These are phyloP conservation scores for Eurois occulta DNA, from an alignment of 2,888 invertebrate genomes.

Conservation along the genomic window DNA sequence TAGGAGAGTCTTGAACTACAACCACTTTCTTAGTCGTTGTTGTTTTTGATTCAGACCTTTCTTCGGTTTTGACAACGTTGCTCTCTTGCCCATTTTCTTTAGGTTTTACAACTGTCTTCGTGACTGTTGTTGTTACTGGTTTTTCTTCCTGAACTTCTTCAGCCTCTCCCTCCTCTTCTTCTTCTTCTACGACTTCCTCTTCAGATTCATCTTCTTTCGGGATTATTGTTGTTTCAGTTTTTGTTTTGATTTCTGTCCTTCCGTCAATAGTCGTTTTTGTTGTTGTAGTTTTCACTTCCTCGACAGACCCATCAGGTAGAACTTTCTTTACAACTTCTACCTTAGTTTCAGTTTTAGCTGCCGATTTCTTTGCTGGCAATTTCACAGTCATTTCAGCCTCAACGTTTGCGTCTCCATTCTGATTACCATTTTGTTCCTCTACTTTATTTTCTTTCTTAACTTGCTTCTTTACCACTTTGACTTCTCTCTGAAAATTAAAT, in stretches of 20 bases:
- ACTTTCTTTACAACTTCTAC: constrained; percentile 84
- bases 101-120: constrained; percentile 56
- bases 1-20: constrained; percentile 76
- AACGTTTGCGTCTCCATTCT: constrained; percentile 80
- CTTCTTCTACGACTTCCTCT: constrained; percentile 79
- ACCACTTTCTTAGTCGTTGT: constrained; percentile 82
- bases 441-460: constrained; percentile 78
- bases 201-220: constrained; percentile 83
- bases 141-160: constrained; percentile 67
- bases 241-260: constrained; percentile 84
- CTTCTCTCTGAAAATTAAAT: constrained; percentile 83
- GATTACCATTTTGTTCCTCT: constrained; percentile 80
- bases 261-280: constrained; percentile 87
- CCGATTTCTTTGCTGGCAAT: constrained; percentile 83
- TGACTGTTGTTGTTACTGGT: constrained; percentile 64
- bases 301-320: constrained; percentile 83
- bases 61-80: constrained; percentile 79
- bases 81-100: constrained; percentile 73
- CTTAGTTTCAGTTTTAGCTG: constrained; percentile 86
- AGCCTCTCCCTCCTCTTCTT: constrained; percentile 73
- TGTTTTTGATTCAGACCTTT: constrained; percentile 79
- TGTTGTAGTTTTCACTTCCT: constrained; percentile 86
- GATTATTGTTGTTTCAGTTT: constrained; percentile 84
- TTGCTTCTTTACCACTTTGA: constrained; percentile 81
- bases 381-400: constrained; percentile 84